A percentile compares a stretch with the other conserved stretches of the same genome.
Conservation (phyloP, 2,888 invertebrate genomes). For the Drosophila hawaiiensis region DNA sequence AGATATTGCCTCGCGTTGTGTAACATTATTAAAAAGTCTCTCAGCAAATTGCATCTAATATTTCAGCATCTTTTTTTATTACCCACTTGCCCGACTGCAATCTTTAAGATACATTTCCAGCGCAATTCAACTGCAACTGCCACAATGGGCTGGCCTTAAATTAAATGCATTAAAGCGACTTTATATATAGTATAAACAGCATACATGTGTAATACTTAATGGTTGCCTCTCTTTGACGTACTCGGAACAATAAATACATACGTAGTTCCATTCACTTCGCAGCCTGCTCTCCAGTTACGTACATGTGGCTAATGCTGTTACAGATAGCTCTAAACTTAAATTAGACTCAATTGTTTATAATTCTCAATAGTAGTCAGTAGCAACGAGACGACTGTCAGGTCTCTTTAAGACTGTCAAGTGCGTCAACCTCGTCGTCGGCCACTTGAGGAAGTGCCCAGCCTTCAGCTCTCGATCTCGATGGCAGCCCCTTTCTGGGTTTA, state of each 20-base stretch:
- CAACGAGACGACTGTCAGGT: conserved; percentile 15
- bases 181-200: conserved; percentile 1
- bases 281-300: conserved; percentile 63
- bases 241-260: conserved; percentile 20
- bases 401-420: conserved; percentile 58
- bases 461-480: conserved; percentile 28
- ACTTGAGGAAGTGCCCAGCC: conserved; percentile 69
- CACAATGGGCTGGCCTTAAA: conserved; percentile 57
- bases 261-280: conserved; percentile 43
- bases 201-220: conserved; percentile 15
- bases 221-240: conserved; percentile 30
- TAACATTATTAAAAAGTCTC: not conserved
- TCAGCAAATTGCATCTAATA: conserved; percentile 18
- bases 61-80: conserved; percentile 35
- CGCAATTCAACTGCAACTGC: conserved; percentile 54
- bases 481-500: conserved; percentile 28
- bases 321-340: conserved; percentile 65
- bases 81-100: conserved; percentile 28
- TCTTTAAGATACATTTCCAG: conserved; percentile 48
- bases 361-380: conserved; percentile 39
- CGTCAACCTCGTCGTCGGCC: conserved; percentile 31
- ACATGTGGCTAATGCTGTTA: conserved; percentile 59
- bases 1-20: conserved; percentile 18
- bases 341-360: conserved; percentile 82
- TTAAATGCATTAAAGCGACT: conserved; percentile 66